These are phyloP conservation scores for Dicyrtoma fusca DNA, from an alignment of 2,888 invertebrate genomes.

Conservation along the genomic window DNA sequence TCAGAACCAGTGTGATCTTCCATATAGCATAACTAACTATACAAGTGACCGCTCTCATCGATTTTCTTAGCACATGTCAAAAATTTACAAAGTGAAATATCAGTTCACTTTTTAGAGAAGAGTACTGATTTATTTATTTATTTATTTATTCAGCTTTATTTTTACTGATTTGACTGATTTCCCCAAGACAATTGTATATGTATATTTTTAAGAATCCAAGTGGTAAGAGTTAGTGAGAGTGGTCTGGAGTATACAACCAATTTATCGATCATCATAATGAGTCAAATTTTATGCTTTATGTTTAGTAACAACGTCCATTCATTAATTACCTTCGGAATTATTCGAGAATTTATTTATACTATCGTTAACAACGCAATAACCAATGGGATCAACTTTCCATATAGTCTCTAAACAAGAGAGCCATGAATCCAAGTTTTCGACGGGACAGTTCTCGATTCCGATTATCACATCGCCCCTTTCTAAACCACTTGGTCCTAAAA, in stretches of 20 bases:
- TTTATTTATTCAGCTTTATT: no score
- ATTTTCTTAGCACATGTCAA: no score
- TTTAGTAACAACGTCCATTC: not conserved
- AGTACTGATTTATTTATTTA: no score
- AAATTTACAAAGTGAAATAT: no score
- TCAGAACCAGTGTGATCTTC: not conserved
- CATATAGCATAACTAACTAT: no score
- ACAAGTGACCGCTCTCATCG: no score
- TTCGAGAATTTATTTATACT: conserved; percentile 51
- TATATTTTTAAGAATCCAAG: no score
- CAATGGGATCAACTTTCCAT: conserved; percentile 54
- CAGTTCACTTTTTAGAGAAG: no score
- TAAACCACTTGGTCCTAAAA: conserved; percentile 52
- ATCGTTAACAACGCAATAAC: conserved; percentile 52
- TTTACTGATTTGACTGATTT: no score
- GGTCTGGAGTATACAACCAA: no score
- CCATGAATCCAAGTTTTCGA: conserved; percentile 54
- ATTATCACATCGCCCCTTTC: conserved; percentile 54
- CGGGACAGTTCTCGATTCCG: conserved; percentile 54
- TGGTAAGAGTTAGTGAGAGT: no score
- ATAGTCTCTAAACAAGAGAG: conserved; percentile 53
- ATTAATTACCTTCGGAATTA: conserved; percentile 54
- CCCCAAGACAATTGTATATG: no score
- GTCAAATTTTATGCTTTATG: not conserved
- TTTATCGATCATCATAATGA: not conserved